Base-by-base conservation (phyloP, 2,888 invertebrate genomes). In the Oeneis ivallda region DNA sequence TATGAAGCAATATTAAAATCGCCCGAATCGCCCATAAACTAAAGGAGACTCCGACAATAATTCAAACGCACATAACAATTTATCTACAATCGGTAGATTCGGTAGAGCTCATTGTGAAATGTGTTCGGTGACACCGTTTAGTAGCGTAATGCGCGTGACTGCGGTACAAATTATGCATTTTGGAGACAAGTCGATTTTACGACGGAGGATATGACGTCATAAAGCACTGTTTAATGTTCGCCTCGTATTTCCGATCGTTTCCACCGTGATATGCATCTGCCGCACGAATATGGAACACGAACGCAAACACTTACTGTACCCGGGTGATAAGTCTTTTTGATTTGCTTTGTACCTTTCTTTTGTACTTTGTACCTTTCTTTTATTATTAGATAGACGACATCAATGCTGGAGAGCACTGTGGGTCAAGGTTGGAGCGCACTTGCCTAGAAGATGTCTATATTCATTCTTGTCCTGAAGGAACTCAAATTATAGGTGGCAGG, bases 81-180 rank as follows among this genome's bases (percentile, higher is more conserved):
- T 91, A 91, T 91, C 91, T 88, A 84, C 80, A 80, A 91, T 90
- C 89, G 79, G 47, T 15, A 50, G 85, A 84, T 90, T 90, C 89
- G 79, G 26, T 8, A 41, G 86, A 85, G 84, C 88, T 87, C 85
- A 89, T 89, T 90, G 90, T 91, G 89, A 90, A 92, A 89, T 89
- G 90, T 90, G 87, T 89, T 89, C 86, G 83, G 82, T 87, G 89
- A 89, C 90, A 91, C 90, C 89, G 86, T 92, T 91, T 92, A 91
- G 90, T 87, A 88, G 84, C 87, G 82, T 87, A 84, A 85, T 84
- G 85, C 89, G 89, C 90, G 91, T 91, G 91, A 89, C 91, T 87
- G 81, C 80, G 81, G 81, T 91, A 91, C 91, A 87, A 90, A 92
- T 91, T 89, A 90, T 91, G 88, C 91, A 86, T 90, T 90, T 90